A percentile compares a stretch with the other conserved stretches of the same genome.
Conservation (phyloP, 2,113 vertebrate genomes). For the Isurus oxyrinchus region DNA sequence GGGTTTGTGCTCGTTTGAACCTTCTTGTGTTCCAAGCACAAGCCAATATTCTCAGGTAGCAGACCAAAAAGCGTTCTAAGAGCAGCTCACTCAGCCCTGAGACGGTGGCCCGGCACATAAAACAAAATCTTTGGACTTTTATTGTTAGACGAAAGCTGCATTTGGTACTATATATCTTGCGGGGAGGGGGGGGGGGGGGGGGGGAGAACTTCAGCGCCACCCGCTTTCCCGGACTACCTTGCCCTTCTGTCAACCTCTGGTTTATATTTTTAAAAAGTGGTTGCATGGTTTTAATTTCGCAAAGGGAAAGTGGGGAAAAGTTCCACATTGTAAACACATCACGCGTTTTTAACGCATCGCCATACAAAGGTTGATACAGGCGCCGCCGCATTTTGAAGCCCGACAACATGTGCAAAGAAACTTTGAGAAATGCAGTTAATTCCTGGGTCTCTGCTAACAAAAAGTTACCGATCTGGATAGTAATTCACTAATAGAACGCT, state of each 20-base stretch:
- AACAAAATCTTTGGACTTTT: not conserved
- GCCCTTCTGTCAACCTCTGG: not conserved
- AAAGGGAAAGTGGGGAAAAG: constrained; percentile 9
- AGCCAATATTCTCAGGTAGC: not conserved
- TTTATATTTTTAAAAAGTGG: not conserved
- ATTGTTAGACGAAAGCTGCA: not conserved
- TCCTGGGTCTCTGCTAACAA: not conserved
- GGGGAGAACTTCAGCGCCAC: no score
- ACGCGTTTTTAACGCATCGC: not conserved
- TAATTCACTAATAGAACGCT: not conserved
- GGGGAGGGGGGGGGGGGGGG: no score
- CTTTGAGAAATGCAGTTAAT: not conserved
- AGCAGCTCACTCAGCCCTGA: not conserved
- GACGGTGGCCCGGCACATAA: not conserved
- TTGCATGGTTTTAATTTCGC: not conserved
- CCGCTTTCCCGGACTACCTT: no score
- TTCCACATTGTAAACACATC: not conserved
- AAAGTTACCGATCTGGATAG: not conserved
- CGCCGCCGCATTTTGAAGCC: not conserved
- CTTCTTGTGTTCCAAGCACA: no score
- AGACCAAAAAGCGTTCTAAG: not conserved
- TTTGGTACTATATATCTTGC: not conserved
- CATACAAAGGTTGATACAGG: no score
- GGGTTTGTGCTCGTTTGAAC: not conserved
- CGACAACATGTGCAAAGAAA: not conserved